Evolutionary conservation across 37 sponge, comb jelly and placozoan species (phyloP).

Genomic region (Chondrilla cf. caribensis): DNA sequence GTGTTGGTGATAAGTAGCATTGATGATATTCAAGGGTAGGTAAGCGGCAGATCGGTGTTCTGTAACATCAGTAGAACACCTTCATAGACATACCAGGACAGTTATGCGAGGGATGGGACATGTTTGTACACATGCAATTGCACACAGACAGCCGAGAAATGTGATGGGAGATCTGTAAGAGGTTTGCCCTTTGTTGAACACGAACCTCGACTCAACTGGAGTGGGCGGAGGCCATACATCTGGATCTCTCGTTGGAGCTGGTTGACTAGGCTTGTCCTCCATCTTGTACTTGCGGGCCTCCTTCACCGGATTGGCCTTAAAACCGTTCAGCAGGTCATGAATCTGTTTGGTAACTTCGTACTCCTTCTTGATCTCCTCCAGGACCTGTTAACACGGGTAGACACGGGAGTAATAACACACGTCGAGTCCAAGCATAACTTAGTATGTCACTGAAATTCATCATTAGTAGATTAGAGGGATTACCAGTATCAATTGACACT

Average conservation of each 20-base stretch:
- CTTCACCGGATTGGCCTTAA: conserved; percentile 64
- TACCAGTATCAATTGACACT: too few species aligned
- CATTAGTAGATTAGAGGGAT: too few species aligned
- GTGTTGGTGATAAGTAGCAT: too few species aligned
- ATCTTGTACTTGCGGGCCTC: conserved; percentile 10
- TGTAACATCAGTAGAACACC: not conserved
- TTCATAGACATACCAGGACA: not conserved
- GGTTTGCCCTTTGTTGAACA: not conserved
- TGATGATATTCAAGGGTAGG: too few species aligned
- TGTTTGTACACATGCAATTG: not conserved
- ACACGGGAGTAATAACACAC: too few species aligned
- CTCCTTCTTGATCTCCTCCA: conserved; percentile 73
- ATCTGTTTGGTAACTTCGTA: conserved; percentile 77
- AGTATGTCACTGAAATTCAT: too few species aligned
- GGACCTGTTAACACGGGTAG: conserved; percentile 46
- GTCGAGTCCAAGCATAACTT: too few species aligned
- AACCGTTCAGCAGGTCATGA: conserved; percentile 66
- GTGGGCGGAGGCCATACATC: conserved; percentile 93
- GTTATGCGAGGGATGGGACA: not conserved
- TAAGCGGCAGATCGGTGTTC: too few species aligned
- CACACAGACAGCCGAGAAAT: not conserved
- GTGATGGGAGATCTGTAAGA: not conserved
- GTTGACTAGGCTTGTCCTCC: not conserved
- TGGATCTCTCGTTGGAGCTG: conserved; percentile 41
- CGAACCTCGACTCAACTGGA: conserved; percentile 50